These are phyloP conservation scores for Heliconius sara DNA, from an alignment of 2,888 invertebrate species.

Conservation along the genomic window DNA sequence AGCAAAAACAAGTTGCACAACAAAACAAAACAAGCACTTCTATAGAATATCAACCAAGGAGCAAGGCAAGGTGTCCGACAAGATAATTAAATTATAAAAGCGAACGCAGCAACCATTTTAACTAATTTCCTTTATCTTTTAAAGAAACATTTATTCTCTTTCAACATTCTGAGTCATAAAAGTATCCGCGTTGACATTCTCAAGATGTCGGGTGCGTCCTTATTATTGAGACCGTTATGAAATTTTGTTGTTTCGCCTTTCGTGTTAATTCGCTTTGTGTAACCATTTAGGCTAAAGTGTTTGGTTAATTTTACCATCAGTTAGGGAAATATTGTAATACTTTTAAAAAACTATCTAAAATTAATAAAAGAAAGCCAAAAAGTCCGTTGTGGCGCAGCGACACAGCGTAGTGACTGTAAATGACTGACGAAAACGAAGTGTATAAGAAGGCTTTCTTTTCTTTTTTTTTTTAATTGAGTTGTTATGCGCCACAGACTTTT, in stretches of 20 bases:
- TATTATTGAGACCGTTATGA: background rate
- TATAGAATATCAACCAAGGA: conserved; percentile 1
- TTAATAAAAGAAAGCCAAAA: background rate
- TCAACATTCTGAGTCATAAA: conserved; percentile 10
- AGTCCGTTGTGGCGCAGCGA: too few species aligned
- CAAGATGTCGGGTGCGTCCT: background rate
- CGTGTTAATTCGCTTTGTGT: background rate
- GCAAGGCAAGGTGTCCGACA: conserved; percentile 13
- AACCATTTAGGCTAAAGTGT: background rate
- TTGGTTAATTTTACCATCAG: background rate
- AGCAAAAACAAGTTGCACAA: conserved; percentile 6
- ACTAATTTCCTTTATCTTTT: conserved; percentile 17
- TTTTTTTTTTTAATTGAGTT: too few species aligned
- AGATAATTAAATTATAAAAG: conserved; percentile 23
- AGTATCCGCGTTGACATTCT: conserved; percentile 19
- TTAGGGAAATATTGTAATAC: background rate
- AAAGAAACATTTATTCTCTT: conserved; percentile 5
- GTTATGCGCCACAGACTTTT: too few species aligned
- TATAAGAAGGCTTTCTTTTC: too few species aligned
- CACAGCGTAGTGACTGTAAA: too few species aligned
- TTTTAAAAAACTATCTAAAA: background rate
- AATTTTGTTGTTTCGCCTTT: background rate
- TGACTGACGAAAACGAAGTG: too few species aligned
- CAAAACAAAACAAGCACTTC: conserved; percentile 4
- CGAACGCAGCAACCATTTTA: conserved; percentile 8